Evolutionary conservation across 2,113 vertebrate genomes (phyloP).

Genomic region (Neolamprologus devosi): DNA sequence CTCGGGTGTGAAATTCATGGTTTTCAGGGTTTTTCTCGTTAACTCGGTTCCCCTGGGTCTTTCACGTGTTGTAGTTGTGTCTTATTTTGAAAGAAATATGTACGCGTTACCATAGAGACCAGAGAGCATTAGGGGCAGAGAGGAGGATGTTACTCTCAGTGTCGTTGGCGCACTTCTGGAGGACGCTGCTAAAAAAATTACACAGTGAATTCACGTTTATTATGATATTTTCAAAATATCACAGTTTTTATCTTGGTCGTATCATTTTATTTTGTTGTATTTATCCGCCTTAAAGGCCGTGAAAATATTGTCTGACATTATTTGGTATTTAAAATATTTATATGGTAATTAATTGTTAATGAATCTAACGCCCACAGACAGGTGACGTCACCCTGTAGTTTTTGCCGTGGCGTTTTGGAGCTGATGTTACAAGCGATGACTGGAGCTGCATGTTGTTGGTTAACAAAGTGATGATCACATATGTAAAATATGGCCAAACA

Average conservation of each 20-base stretch:
- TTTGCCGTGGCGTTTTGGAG: background rate
- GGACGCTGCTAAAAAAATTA: background rate
- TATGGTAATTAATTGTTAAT: background rate
- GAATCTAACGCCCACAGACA: background rate
- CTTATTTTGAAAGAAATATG: background rate
- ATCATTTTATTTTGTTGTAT: background rate
- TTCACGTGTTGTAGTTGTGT: background rate
- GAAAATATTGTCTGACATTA: background rate
- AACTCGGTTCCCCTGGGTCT: background rate
- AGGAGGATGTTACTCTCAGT: rapidly evolving
- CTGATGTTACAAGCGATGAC: background rate
- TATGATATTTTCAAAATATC: background rate
- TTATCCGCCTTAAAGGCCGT: background rate
- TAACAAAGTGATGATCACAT: background rate
- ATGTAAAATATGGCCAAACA: background rate
- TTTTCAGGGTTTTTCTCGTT: background rate
- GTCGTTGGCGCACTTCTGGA: too few species aligned
- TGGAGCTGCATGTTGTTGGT: background rate
- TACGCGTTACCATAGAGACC: rapidly evolving
- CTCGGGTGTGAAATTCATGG: background rate
- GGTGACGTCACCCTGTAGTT: background rate
- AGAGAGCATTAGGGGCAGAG: background rate
- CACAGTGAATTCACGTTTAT: background rate
- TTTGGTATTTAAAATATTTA: background rate
- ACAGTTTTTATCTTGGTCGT: background rate